These are phyloP conservation scores for Ondatra zibethicus DNA, from an alignment of 2,113 vertebrate genomes.

Conservation along the genomic window DNA sequence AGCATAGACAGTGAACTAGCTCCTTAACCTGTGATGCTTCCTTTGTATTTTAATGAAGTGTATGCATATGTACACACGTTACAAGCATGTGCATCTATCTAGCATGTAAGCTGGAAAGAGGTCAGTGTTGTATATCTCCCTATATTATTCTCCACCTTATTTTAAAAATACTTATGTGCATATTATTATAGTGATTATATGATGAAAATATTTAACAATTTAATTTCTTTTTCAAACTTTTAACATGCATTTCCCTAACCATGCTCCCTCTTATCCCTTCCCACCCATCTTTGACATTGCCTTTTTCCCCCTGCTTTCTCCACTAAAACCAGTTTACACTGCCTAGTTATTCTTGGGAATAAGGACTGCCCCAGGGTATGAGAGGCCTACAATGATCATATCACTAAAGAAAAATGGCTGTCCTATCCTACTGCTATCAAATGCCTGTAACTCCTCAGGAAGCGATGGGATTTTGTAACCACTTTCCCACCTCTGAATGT, in stretches of 20 bases:
- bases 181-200: background rate
- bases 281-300: background rate
- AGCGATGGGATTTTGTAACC: background rate
- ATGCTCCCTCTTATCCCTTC: background rate
- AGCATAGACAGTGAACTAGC: background rate
- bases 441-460: background rate
- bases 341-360: background rate
- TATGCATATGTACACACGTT: background rate
- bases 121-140: background rate
- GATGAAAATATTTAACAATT: background rate
- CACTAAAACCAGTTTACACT: background rate
- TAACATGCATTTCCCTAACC: background rate
- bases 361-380: background rate
- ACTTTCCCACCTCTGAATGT: background rate
- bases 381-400: background rate
- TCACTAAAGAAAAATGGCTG: background rate
- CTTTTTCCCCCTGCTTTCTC: background rate
- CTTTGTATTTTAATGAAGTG: background rate
- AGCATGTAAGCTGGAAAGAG: background rate
- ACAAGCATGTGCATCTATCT: background rate
- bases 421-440: background rate
- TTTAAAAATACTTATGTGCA: background rate
- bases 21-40: background rate
- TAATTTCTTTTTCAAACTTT: background rate
- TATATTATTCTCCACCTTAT: background rate